Conservation (phyloP, 2,113 vertebrate genomes). For the Gadus macrocephalus region DNA sequence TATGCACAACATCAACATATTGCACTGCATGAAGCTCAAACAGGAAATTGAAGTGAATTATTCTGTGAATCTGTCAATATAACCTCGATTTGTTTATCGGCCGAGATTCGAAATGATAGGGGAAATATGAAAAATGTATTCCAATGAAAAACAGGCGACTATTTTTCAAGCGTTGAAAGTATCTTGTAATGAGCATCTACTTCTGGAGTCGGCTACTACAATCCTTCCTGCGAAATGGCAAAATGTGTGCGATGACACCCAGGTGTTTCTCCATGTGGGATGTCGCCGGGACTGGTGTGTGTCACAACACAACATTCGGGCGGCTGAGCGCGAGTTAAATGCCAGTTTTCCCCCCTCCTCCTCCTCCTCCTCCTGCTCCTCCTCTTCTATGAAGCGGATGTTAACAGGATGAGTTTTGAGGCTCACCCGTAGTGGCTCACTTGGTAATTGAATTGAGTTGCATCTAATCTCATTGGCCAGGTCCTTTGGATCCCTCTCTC, state of each 20-base stretch:
- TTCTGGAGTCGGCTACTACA: too few species aligned
- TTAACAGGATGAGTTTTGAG: slow-evolving; percentile 77
- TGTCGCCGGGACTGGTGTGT: slow-evolving; percentile 24
- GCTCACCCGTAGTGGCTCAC: slow-evolving; percentile 71
- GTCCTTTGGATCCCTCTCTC: slow-evolving; percentile 56
- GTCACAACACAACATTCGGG: slow-evolving; percentile 4
- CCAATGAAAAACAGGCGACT: too few species aligned
- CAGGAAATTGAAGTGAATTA: too few species aligned
- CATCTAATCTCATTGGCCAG: slow-evolving; percentile 75
- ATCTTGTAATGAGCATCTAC: too few species aligned
- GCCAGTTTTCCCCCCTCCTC: too few species aligned
- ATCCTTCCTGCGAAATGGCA: slow-evolving; percentile 14
- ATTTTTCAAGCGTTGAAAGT: too few species aligned
- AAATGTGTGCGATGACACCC: slow-evolving; percentile 32
- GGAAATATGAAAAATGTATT: too few species aligned
- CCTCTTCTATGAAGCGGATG: slow-evolving; percentile 60
- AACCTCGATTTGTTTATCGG: too few species aligned
- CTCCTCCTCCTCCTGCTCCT: not conserved
- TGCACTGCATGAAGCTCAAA: too few species aligned
- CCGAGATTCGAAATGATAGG: too few species aligned
- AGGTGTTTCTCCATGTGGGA: slow-evolving; percentile 28
- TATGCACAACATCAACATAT: too few species aligned
- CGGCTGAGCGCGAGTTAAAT: not conserved
- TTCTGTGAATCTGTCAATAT: too few species aligned
- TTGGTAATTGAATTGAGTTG: slow-evolving; percentile 76